Evolutionary conservation across 2,113 vertebrate genomes (phyloP).

Genomic region (Gallinago jamesoni): DNA sequence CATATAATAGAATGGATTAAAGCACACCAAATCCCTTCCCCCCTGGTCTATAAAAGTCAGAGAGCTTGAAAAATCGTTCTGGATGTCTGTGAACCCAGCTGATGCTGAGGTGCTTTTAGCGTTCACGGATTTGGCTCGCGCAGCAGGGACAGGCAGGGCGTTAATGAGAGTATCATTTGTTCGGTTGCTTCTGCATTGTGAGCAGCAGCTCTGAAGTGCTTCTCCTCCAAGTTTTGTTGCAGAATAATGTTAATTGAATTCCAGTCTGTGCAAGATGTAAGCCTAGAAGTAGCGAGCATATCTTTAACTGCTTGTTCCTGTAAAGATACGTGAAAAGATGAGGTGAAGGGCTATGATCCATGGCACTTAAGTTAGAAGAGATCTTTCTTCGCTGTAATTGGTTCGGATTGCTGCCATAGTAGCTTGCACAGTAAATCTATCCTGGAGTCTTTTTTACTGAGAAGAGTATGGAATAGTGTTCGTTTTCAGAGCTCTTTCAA

Average conservation of each 20-base stretch:
- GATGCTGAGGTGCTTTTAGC: constrained; percentile 56
- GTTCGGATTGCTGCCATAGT: neutral
- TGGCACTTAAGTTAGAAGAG: neutral
- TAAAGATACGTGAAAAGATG: neutral
- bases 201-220: constrained; percentile 52
- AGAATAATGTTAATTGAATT: constrained; percentile 59
- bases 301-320: constrained; percentile 36
- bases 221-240: constrained; percentile 28
- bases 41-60: constrained; percentile 56
- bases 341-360: neutral
- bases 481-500: neutral
- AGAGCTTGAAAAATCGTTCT: constrained; percentile 55
- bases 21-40: constrained; percentile 50
- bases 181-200: constrained; percentile 22
- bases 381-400: constrained; percentile 29
- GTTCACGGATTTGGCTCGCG: constrained; percentile 47
- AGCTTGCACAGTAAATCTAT: neutral
- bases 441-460: neutral
- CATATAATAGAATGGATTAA: constrained; percentile 50
- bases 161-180: constrained; percentile 64
- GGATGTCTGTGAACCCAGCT: constrained; percentile 51
- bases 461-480: neutral
- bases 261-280: constrained; percentile 2
- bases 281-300: neutral
- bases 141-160: constrained; percentile 51